Percentiles rank a stretch among this genome's conserved stretches.
Evolutionary conservation across 2,113 vertebrate species (phyloP).

Genomic region (Isichthys henryi): DNA sequence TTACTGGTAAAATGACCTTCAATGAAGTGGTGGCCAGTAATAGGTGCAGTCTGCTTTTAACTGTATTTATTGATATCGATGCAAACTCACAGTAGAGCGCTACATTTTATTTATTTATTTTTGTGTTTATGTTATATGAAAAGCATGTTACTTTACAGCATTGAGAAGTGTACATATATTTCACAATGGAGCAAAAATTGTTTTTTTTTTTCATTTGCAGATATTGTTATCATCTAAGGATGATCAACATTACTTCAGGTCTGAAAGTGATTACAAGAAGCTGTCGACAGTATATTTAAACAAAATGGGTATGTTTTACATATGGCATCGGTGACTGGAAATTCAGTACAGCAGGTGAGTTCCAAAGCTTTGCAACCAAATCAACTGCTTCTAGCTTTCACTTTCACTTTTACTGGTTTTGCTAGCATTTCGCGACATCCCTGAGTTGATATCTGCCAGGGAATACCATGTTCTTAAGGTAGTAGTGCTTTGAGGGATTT

Average conservation of each 20-base stretch:
- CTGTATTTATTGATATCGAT: slow-evolving; percentile 10
- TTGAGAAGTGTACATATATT: neutral
- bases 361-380: neutral
- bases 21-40: neutral
- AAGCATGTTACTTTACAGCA: slow-evolving; percentile 12
- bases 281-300: neutral
- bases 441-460: neutral
- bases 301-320: neutral
- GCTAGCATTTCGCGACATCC: neutral
- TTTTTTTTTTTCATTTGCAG: neutral
- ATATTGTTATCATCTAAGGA: neutral
- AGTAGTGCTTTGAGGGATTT: neutral
- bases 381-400: neutral
- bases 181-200: neutral
- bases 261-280: neutral
- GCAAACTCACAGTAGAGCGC: neutral
- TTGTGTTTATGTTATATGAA: slow-evolving; percentile 11
- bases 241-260: neutral
- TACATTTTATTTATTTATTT: neutral
- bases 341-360: neutral
- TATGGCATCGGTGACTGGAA: no score
- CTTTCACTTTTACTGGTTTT: neutral
- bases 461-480: neutral
- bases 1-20: neutral
- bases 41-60: neutral